Base-by-base conservation (phyloP, 1,140 invertebrate species). In the Dolichoris vasculosae region DNA sequence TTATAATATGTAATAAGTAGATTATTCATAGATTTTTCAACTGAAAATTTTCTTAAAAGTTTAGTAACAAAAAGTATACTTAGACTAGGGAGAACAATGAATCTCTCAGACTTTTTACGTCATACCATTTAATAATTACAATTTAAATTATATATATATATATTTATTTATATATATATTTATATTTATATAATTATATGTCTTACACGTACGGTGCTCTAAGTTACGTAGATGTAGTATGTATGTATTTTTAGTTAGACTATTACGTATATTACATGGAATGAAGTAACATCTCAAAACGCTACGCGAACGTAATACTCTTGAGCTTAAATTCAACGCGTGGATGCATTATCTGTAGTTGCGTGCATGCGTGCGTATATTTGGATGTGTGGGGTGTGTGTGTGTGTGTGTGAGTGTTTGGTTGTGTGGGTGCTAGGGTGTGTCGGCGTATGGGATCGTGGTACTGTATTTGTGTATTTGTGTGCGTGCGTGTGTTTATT, bases 121-220 rank as follows among this genome's bases (percentile, higher is more conserved):
- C 92, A 93, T 93, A 93, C 92, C 92, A 93, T 93, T 93, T 93
- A 93, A 93, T 93, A 93, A 93, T 93, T 93, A 93, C 92, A 93
- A 91, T 93, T 93, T 93, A 92, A 93, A 92, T 93, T 93, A 93
- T 93, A 93, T 92, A 93, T 93, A 93, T 92, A 92, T 93, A 91
- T 90, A 89, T 73, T 79, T 85, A 76, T 85, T 63, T 81, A 90
- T 89, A 90, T 92, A 77, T 77, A 77, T 80, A 48, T 82, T 55
- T 82, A 82, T 86, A 77, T 86, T 82, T 86, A 82, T 86, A 82
- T 86, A 82, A 76, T 76, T 46, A 77, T 86, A 82, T 86, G 90
- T 89, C 92, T 92, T 93, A 92, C 92, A 90, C 91, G 90, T 93
- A 93, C 89, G 91, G 92, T 93, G 92, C 91, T 93, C 91, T 93